Base-by-base conservation (phyloP, 2,888 invertebrate species). In the Leistus spinibarbis region DNA sequence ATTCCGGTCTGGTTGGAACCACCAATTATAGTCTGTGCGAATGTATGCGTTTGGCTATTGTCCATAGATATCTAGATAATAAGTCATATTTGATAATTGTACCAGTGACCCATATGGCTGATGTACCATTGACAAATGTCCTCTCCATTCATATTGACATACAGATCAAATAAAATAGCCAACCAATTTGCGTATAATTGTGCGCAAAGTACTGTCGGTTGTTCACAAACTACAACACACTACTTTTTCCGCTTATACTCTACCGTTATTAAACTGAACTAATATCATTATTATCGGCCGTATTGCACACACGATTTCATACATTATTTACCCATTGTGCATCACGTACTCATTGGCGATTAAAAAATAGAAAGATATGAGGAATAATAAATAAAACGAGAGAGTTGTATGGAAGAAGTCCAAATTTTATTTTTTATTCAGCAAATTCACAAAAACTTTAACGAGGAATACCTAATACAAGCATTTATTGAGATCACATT, bases 41-140 rank as follows among this genome's bases (percentile, higher is more conserved):
- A n/a, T 40, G 40, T 40, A 1, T 40, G 40, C 7, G 40, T 40
- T 40, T 13, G 13, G 60, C 3, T 16, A 60, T 60, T 60, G 60
- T 60, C 20, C 60, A 60, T 60, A 60, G 19, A 22, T 13, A 60
- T 60, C 60, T 10, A 60, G 60, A 60, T 60, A 60, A 60, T 60
- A 60, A 60, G 17, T 16, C 60, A 60, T 60, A 22, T 60, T 60
- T 60, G 60, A 60, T 22, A 22, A 60, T 60, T 10, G 60, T 9
- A 60, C 40, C 13, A 60, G 60, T 60, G 60, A 60, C 22, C 60
- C 60, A 60, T 19, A 19, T 60, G 60, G 60, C 60, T 22, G n/a
- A 19, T 60, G 60, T 60, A 19, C 19, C 19, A 22, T 19, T 19
- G 60, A 60, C 60, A 60, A 19, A 40, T 5, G 3, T 40, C 40